Base-by-base conservation (phyloP, 1,140 invertebrate genomes). In the Colletes latitarsis region DNA sequence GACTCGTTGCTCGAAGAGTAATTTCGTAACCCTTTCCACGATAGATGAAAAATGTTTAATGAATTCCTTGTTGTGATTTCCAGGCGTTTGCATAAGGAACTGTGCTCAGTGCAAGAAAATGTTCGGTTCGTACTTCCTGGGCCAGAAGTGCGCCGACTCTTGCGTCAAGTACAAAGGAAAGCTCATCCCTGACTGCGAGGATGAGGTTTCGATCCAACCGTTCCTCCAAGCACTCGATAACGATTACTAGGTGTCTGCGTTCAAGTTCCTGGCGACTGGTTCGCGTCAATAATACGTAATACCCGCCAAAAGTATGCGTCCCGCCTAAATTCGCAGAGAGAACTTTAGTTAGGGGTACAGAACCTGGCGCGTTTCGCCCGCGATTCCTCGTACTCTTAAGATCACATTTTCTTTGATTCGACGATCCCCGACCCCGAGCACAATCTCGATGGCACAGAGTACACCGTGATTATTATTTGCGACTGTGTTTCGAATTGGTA, bases 41-140 rank as follows among this genome's bases (percentile, higher is more conserved):
- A 46, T 49, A 12, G 10, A 49, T 49, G 49, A 12, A 49, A 9
- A 49, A 9, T 49, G 8, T 49, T 12, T 12, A 49, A 49, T 12
- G 10, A 49, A 63, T 8, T 17, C 21, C 55, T 57, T 19, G n/a
- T n/a, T 14, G 17, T 6, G 9, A 41, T 46, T 72, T 4, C 17
- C 63, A 92, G 95, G 95, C 53, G 94, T 96, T 43, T 97, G 97
- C 90, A 96, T 97, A 58, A 95, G 97, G 83, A 98, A 98, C 92
- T 98, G 97, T 88, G 97, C 96, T 0, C 97, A 97, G 88, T 98
- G 97, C 92, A 97, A 97, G 90, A 97, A 96, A 89, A 97, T 97
- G 95, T 96, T 96, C 82, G 97, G 96, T 0, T 94, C 95, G 0
- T 97, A 97, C 93, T 98, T 98, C 90, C 96, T 97, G 85, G 97